Percentiles rank a stretch among this genome's conserved stretches.
Evolutionary conservation across 1,140 invertebrate genomes (phyloP).

Genomic region (Drosophila chauvacae): DNA sequence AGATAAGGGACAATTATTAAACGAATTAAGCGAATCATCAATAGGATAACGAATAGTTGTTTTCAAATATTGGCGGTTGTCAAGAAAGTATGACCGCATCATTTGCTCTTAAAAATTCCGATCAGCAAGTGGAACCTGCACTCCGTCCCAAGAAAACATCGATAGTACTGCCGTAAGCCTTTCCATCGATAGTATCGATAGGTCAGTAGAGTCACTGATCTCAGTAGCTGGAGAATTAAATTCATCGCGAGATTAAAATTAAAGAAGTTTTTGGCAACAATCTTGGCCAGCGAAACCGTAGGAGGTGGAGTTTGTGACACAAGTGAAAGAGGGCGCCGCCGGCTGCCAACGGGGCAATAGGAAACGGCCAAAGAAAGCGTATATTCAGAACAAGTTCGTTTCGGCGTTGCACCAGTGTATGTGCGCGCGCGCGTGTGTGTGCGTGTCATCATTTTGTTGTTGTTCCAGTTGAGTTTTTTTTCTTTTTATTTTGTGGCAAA

Average conservation of each 20-base stretch:
- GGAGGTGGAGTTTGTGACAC: background rate
- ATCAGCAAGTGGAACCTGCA: too few relatives aligned
- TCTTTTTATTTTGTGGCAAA: background rate
- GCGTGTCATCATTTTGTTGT: constrained; percentile 10
- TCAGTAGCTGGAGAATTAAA: background rate
- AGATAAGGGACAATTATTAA: too few relatives aligned
- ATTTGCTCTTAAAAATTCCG: too few relatives aligned
- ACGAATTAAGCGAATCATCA: too few relatives aligned
- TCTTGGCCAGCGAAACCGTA: background rate
- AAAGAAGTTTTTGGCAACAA: background rate
- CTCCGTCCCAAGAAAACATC: background rate
- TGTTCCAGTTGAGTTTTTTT: background rate
- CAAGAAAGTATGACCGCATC: too few relatives aligned
- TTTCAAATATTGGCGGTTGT: too few relatives aligned
- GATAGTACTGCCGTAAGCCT: background rate
- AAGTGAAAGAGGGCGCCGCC: background rate
- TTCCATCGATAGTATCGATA: background rate
- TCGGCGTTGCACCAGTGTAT: background rate
- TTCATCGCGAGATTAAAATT: too few relatives aligned
- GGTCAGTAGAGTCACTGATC: background rate
- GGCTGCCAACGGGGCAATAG: constrained; percentile 15
- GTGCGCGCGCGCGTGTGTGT: background rate
- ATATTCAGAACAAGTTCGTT: constrained; percentile 7
- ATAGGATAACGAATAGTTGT: too few relatives aligned
- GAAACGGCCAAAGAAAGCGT: background rate